Evolutionary conservation across 92 coral and sea anemone genomes (phyloP).

Genomic region (Anthopleura xanthogrammica): DNA sequence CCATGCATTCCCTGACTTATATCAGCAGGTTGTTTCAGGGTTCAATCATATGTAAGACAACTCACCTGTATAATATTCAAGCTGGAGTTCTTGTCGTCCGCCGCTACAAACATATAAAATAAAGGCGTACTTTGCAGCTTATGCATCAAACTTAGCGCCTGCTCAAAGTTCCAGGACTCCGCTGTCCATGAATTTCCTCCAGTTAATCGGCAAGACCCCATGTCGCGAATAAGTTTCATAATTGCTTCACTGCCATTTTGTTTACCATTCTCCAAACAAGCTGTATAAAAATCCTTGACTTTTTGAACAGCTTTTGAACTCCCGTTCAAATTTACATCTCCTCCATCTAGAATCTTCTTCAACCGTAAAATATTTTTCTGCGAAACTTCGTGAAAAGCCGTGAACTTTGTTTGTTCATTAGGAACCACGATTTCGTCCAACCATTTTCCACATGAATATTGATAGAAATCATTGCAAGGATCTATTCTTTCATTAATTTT

Average conservation of each 20-base stretch:
- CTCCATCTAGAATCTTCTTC: conserved; percentile 66
- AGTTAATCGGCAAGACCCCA: conserved; percentile 86
- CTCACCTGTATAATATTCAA: conserved; percentile 89
- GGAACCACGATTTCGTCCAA: conserved; percentile 64
- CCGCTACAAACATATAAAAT: conserved; percentile 96
- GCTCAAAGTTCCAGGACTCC: conserved; percentile 97
- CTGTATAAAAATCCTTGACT: conserved; percentile 70
- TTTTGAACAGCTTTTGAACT: conserved; percentile 60
- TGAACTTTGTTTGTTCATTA: conserved; percentile 69
- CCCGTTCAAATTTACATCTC: conserved; percentile 47
- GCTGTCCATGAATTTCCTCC: conserved; percentile 81
- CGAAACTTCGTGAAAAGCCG: conserved; percentile 81
- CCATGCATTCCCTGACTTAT: too few species aligned
- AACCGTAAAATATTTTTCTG: conserved; percentile 72
- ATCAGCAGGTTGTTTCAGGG: too few species aligned
- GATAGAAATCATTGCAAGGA: conserved; percentile 93
- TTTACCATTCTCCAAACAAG: conserved; percentile 80
- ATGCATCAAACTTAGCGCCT: conserved; percentile 89
- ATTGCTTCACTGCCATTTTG: conserved; percentile 66
- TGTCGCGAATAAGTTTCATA: conserved; percentile 65
- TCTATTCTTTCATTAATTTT: conserved; percentile 67
- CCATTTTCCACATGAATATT: conserved; percentile 91
- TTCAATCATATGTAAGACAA: neutral
- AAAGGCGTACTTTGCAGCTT: conserved; percentile 93
- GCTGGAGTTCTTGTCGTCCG: conserved; percentile 92